Base-by-base conservation (phyloP, 35 echinoderm and acorn worm species). In the Lytechinus variegatus region DNA sequence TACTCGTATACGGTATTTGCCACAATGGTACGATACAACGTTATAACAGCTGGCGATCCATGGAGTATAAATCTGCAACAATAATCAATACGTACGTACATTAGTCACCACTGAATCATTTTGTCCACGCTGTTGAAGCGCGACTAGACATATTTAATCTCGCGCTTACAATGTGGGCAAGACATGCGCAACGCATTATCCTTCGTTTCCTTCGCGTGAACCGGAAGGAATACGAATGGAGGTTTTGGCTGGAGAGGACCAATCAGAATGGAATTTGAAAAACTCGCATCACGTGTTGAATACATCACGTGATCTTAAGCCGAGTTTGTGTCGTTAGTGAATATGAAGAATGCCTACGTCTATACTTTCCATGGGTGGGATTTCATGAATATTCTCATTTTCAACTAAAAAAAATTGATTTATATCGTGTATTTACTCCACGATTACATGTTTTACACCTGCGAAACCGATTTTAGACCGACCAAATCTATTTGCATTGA, bases 241-340 rank as follows among this genome's bases (percentile, higher is more conserved):
- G 92, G 92, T 57, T 44, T n/a, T 24, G 92, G 92, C 92, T 93
- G 92, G 92, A 93, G 92, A 93, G 92, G 92, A 93, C 92, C 92
- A 93, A 93, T 93, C 92, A 93, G 92, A 93, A 93, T 93, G 92
- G 54, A 19, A 55, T 93, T 54, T 93, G 54, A 93, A 93, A 44
- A 93, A 52, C 88, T 44, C 88, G 28, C 88, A 90, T 79, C 66
- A 79, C 21, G 28, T 90, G 88, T 54, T 90, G 28, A 54, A 90
- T 90, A 9, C 16, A 90, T 90, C 29, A 90, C 29, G 5, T 52
- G 52, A 90, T 90, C 29, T 52, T 90, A 24, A 9, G 88, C 88
- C 28, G 52, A 90, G 88, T 90, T 90, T 93, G 55, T 93, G 54
- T 57, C 92, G 27, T 54, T 55, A 16, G 16, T 54, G n/a, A 93